phyloP scores from a whole-genome alignment of 2,113 vertebrate species.

The Apus apus region DNA sequence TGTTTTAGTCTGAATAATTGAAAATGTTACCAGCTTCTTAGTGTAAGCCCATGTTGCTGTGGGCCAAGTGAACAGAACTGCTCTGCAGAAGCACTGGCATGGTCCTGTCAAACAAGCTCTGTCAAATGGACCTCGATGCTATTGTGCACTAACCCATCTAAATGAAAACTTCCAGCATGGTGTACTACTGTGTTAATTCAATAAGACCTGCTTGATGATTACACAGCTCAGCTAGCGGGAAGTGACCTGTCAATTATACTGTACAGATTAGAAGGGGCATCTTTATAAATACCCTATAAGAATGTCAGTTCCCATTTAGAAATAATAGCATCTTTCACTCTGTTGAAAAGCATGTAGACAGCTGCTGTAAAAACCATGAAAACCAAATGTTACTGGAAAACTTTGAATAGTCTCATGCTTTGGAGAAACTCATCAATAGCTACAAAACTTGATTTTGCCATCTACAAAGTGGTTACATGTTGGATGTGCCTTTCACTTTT shows the following conservation, averaged over 20 bases:
- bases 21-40: not conserved
- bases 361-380: not conserved
- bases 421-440: not conserved
- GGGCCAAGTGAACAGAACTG: not conserved
- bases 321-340: not conserved
- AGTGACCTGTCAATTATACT: slow-evolving; percentile 39
- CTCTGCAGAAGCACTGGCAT: not conserved
- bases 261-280: slow-evolving; percentile 7
- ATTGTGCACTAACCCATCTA: not conserved
- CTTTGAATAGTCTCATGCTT: not conserved
- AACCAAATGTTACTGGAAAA: not conserved
- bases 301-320: slow-evolving; percentile 13
- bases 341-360: not conserved
- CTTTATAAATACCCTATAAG: not conserved
- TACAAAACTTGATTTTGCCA: not conserved
- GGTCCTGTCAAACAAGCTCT: not conserved
- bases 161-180: not conserved
- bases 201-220: slow-evolving; percentile 1
- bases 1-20: slow-evolving; percentile 27
- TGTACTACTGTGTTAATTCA: slow-evolving; percentile 25
- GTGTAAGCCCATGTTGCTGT: not conserved
- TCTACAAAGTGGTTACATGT: not conserved
- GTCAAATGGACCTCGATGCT: not conserved
- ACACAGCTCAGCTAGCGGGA: not conserved
- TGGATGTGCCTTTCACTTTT: not conserved